Evolutionary conservation across 2,113 vertebrate genomes (phyloP), one percentile per base, ranked within the genome.

Genomic region (Vulpes vulpes): DNA sequence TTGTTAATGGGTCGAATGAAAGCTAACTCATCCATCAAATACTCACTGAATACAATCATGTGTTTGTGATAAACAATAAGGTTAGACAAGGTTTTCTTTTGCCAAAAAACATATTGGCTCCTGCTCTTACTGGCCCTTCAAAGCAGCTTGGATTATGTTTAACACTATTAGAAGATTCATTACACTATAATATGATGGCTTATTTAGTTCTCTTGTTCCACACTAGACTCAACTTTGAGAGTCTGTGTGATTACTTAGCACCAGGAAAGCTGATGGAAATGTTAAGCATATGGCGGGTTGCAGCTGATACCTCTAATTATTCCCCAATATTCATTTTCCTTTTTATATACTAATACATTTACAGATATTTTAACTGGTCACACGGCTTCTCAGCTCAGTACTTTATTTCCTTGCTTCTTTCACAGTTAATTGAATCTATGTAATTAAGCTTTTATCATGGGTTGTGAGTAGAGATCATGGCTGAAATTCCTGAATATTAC

Each of bases 1-100:
- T 59, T 88, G 4, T 62, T 62, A 67, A 91, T 69, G 25, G 20
- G 22, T 43, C 59, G 76, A 6, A 38, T 55, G 43, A 64, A 35
- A 76, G 30, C 9, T 95, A 80, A 84, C n/a, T 73, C 32, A 85
- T 35, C 14, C 51, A 95, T 85, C 38, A 95, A 91, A 62, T 59
- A n/a, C 8, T 85, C 59, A 74, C 2, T 3, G 32, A 35, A 30
- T 51, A 73, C 25, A 86, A 43, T 80, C 60, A 84, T 67, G 17
- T 65, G 5, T 86, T 59, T 76, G 23, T 69, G 30, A 62, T 51
- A 64, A 38, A 86, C 5, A 87, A 53, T 16, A 73, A 27, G 15
- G 38, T 93, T 93, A 69, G n/a, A 60, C 15, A 82, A n/a, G 25
- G 65, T 80, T 82, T 88, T 80, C 12, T 2, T 62, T 30, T 80